Evolutionary conservation across 2,113 vertebrate species (phyloP), one percentile per base, ranked within the genome.

Genomic region (Macrotis lagotis): DNA sequence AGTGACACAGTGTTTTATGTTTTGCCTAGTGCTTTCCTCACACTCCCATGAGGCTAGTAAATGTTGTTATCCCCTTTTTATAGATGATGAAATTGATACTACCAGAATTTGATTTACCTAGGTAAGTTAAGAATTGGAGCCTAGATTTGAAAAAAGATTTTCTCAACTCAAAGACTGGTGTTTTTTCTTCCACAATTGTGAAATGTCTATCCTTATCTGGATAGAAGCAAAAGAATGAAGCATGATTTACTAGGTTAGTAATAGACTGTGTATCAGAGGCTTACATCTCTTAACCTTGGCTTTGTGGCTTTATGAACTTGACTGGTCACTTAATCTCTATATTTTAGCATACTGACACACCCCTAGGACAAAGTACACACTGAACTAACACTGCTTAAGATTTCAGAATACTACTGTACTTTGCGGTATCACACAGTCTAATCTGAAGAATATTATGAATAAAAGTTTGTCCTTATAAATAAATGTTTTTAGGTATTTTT

Each of bases 371-470:
- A 51, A 44, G 37, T 83, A 50, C n/a, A 51, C 83, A 24, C 10
- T 47, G 49, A n/a, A 83, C 11, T 74, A 92, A 51, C 14, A 51
- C 59, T 88, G 49, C 59, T 92, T 26, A 28, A 47, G 7, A 50
- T 51, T 88, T 92, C 50, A 83, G 50, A 88, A 50, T 44, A 44
- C 59, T n/a, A 10, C 51, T 92, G 22, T 92, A 50, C 28, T 74
- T 74, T 50, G 48, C 88, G 8, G 24, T 92, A n/a, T 48, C 55
- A 83, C 44, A 83, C 74, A 93, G 51, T 93, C 88, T 92, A 14
- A 92, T 94, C 91, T 94, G 24, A 92, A 94, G 48, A 89, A 44
- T 95, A 9, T 83, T 93, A 88, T 59, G 26, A 74, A 93, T 8
- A 52, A 28, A 96, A 90, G 48, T 95, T 48, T 94, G 8, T 83